Base-by-base conservation (phyloP, 2,113 vertebrate species). In the Eulemur rufifrons region DNA sequence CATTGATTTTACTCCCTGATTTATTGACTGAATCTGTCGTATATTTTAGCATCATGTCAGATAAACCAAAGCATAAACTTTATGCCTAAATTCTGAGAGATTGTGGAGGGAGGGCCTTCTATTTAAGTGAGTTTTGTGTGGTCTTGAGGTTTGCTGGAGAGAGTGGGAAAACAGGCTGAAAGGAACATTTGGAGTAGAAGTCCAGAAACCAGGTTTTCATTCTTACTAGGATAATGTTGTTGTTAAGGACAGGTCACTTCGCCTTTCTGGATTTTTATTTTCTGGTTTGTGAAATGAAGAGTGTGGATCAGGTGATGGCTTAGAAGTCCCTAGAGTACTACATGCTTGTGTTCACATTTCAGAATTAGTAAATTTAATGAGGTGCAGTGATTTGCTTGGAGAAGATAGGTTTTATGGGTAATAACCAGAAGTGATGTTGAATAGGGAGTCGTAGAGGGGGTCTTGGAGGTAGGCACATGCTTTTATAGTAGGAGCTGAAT, bases 1-100 rank as follows among this genome's bases (percentile, higher is more conserved):
- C 29, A 73, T 82, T 97, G 91, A 87, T 94, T 95, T 97, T 96
- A 34, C 25, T 78, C n/a, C 68, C 37, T 86, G n/a, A 45, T 95
- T 87, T 92, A 71, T 97, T 85, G 39, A 71, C 29, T 69, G 32
- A 37, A 52, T 74, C 34, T 34, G 61, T 91, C 18, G 34, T 89
- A 56, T 61, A 39, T 93, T 88, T 88, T 93, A 39, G 45, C 45
- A 76, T 54, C 17, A 56, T 71, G 47, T 76, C 50, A 69, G 77
- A 74, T 52, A 91, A 96, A 73, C 71, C 64, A 94, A 90, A 95
- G 37, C 27, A 64, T 78, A 86, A 91, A 91, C 32, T 88, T 91
- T 50, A 83, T 94, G 2, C n/a, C 45, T 89, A 29, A 47, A 27
- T 66, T 71, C 34, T 86, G 74, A 80, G 85, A 84, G n/a, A 23